These are phyloP conservation scores for Micromesistius poutassou DNA, from an alignment of 2,797 vertebrate genomes.

Conservation along the genomic window DNA sequence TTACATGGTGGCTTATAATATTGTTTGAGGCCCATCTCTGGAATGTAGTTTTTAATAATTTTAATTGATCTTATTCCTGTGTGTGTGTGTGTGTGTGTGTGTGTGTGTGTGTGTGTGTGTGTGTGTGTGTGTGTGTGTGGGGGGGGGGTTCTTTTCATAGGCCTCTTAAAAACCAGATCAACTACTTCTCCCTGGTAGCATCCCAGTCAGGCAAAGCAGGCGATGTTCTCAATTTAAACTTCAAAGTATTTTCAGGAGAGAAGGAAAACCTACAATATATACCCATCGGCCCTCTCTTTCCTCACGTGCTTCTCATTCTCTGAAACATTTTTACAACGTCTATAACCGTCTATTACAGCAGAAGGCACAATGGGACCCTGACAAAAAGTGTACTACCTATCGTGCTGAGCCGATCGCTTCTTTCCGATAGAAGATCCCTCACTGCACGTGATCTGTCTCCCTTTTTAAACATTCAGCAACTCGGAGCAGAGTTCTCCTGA, in stretches of 20 bases:
- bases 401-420: neutral
- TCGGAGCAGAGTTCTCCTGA: neutral
- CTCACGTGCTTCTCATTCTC: neutral
- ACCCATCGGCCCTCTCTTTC: too few species aligned
- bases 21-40: too few species aligned
- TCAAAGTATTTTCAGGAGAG: neutral
- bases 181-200: neutral
- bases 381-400: neutral
- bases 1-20: too few species aligned
- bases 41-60: too few species aligned
- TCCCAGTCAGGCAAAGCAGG: neutral
- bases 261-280: too few species aligned
- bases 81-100: too few species aligned
- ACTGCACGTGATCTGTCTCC: neutral
- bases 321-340: neutral
- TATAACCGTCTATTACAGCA: neutral
- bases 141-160: too few species aligned
- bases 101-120: too few species aligned
- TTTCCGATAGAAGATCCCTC: neutral
- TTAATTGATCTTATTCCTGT: too few species aligned
- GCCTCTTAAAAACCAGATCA: neutral
- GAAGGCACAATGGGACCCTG: neutral
- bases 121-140: too few species aligned
- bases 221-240: neutral
- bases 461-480: conserved; percentile 2